phyloP scores from a whole-genome alignment of 1,140 invertebrate genomes.

The Leptoteleia sp. region DNA sequence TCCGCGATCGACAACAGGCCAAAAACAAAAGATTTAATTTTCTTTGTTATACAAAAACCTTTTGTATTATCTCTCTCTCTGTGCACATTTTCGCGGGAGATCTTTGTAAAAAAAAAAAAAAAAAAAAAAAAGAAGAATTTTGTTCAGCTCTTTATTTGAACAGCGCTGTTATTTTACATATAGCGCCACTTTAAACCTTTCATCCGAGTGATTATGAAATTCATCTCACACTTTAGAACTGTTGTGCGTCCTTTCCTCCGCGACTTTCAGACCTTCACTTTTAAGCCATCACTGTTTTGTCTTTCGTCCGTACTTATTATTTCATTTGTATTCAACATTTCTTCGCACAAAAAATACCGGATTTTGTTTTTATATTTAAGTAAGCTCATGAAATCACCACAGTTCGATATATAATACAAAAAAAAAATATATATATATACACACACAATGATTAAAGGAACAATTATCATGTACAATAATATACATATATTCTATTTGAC shows the following conservation, averaged over 20 bases:
- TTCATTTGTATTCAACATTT: background rate
- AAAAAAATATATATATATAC: too few species aligned
- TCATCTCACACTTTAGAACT: constrained; percentile 18
- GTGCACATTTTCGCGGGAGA: constrained; percentile 12
- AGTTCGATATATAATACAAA: constrained; percentile 20
- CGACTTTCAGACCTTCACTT: background rate
- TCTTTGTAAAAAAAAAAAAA: too few species aligned
- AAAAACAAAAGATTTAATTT: constrained; percentile 53
- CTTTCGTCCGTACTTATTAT: constrained; percentile 1
- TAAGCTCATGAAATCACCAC: constrained; percentile 32
- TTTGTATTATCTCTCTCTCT: constrained; percentile 30
- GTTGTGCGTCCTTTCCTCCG: constrained; percentile 4
- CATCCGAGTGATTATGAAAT: constrained; percentile 25
- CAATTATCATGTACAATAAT: constrained; percentile 17
- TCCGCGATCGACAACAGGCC: constrained; percentile 13
- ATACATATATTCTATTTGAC: constrained; percentile 21
- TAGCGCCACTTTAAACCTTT: constrained; percentile 33
- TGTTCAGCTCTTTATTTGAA: constrained; percentile 36
- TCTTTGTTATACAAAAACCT: constrained; percentile 43
- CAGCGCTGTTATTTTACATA: constrained; percentile 26
- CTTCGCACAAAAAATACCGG: constrained; percentile 6
- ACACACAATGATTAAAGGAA: constrained; percentile 15
- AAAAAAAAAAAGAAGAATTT: constrained; percentile 49
- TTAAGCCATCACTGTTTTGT: background rate
- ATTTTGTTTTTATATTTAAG: constrained; percentile 13